A percentile compares a stretch with the other conserved stretches of the same genome.
These are phyloP conservation scores for Pseudeuparius sepicola DNA, from an alignment of 2,888 invertebrate genomes.

Conservation along the genomic window DNA sequence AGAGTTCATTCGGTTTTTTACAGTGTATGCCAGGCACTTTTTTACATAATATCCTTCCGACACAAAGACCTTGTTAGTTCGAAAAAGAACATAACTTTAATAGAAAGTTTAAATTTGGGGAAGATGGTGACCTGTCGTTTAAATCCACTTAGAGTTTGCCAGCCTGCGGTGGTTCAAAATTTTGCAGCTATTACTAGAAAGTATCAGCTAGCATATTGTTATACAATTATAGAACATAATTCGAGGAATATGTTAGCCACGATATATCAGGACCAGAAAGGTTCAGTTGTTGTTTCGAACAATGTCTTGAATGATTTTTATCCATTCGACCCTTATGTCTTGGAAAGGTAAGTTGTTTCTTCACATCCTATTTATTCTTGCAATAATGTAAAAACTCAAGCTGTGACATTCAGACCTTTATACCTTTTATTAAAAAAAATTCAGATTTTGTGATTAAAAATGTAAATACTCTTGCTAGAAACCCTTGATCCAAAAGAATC, in stretches of 20 bases:
- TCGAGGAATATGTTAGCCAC: conserved; percentile 50
- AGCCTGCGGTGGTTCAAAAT: conserved; percentile 63
- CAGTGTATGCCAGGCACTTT: conserved; percentile 82
- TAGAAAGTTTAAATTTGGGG: conserved; percentile 73
- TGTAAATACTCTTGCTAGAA: no score
- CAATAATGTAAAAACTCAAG: no score
- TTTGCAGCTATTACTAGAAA: conserved; percentile 73
- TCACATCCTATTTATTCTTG: no score
- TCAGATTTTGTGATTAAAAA: no score
- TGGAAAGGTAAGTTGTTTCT: conserved; percentile 58
- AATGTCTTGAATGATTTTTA: conserved; percentile 57
- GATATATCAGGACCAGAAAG: conserved; percentile 44
- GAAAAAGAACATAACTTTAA: conserved; percentile 58
- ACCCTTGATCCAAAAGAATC: no score
- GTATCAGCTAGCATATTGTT: conserved; percentile 88
- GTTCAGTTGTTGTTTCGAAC: conserved; percentile 32
- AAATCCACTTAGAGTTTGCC: conserved; percentile 80
- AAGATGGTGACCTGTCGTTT: conserved; percentile 76
- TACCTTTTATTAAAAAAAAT: no score
- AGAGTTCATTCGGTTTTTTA: conserved; percentile 83
- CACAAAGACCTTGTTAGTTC: conserved; percentile 70
- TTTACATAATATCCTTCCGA: conserved; percentile 86
- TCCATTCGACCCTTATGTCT: conserved; percentile 82
- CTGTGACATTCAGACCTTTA: no score
- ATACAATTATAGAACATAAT: conserved; percentile 81